Base-by-base conservation (phyloP, 2,888 invertebrate genomes). In the Mimachlamys varia region DNA sequence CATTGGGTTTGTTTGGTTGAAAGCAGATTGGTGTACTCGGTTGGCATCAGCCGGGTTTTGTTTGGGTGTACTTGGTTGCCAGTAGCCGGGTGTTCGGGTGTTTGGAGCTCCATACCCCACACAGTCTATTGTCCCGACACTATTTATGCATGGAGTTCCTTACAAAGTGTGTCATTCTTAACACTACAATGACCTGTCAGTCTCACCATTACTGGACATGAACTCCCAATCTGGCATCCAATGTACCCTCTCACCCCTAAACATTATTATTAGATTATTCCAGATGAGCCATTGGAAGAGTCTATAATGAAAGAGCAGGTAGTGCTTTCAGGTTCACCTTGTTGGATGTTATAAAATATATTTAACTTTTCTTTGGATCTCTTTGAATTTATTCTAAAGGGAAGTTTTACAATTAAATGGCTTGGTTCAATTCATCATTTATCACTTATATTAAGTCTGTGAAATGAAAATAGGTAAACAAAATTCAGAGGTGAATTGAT, bases 61-160 rank as follows among this genome's bases (percentile, higher is more conserved):
- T 19, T 58, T 22, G 58, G 58, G 22, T 33, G 33, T 76, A 76
- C 76, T 76, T 33, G 76, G 27, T 33, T 76, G 76, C 33, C 76
- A 76, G 22, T 22, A 76, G 76, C 76, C 33, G 76, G 76, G 76
- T 76, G 76, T 76, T 33, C 76, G 27, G 76, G 76, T 76, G 76
- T 76, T 33, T 33, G 27, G 76, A 13, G 76, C 27, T 76, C 12
- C 58, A 1, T 76, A 76, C 76, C 76, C 76, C 76, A 76, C 76
- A 76, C 76, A 76, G 76, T 27, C 76, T 33, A 76, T 76, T 76
- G 33, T 76, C 76, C 27, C 12, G 12, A 76, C 10, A 33, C 76
- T 76, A 33, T 76, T 76, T 76, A 76, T 76, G 76, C 76, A 76
- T 33, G 13, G 15, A 12, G 76, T 33, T 76, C 76, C 76, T 76